Evolutionary conservation across 2,888 invertebrate species (phyloP).

Genomic region (Diplazon laetatorius): DNA sequence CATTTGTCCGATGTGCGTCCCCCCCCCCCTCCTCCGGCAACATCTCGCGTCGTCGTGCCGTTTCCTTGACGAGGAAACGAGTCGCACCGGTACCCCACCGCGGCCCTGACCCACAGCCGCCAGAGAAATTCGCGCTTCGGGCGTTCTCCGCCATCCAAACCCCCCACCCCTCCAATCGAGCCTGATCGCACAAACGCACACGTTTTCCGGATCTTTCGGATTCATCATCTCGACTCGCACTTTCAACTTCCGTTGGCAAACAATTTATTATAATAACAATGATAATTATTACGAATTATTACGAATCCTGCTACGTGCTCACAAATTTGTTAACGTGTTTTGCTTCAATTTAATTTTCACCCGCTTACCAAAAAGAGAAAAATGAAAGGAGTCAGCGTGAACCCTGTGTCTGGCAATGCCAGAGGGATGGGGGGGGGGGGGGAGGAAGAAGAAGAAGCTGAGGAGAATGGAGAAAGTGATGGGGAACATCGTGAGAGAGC

Average conservation of each 20-base stretch:
- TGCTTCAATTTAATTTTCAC: conserved; percentile 9
- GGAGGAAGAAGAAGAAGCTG: conserved; percentile 21
- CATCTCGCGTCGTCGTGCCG: too few relatives aligned
- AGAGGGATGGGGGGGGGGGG: neutral
- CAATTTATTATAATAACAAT: too few relatives aligned
- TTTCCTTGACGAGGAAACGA: conserved; percentile 56
- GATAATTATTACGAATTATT: too few relatives aligned
- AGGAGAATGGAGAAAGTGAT: conserved; percentile 64
- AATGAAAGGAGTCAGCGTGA: too few relatives aligned
- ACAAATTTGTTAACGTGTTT: conserved; percentile 16
- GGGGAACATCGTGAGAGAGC: conserved; percentile 61
- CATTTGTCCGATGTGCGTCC: conserved; percentile 11
- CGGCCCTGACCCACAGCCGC: conserved; percentile 74
- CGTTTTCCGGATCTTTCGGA: neutral
- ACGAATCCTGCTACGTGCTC: conserved; percentile 27
- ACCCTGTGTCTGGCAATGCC: neutral
- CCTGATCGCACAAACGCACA: neutral
- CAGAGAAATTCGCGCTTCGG: conserved; percentile 77
- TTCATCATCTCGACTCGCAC: neutral
- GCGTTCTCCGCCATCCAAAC: conserved; percentile 60
- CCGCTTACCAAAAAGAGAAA: too few relatives aligned
- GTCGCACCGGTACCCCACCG: conserved; percentile 63
- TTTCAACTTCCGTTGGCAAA: too few relatives aligned
- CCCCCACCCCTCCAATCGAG: neutral
- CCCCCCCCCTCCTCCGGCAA: too few relatives aligned